Evolutionary conservation across 2,113 vertebrate genomes (phyloP).

Genomic region (Cynoglossus semilaevis): DNA sequence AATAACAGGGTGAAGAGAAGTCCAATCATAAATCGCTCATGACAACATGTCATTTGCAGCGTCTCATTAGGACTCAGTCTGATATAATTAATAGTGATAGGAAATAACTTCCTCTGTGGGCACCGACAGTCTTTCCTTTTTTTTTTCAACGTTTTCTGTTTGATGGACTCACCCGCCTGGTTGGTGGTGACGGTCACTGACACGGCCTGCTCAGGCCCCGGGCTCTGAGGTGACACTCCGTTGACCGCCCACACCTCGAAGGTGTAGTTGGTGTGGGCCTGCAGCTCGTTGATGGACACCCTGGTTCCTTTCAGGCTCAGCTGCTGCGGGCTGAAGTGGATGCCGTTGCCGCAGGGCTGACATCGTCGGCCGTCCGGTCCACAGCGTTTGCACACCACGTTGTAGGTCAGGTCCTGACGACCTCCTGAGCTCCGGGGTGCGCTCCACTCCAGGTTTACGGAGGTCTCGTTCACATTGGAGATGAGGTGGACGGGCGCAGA

Average conservation of each 20-base stretch:
- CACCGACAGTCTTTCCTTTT: neutral
- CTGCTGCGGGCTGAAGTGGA: constrained; percentile 94
- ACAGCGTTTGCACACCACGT: constrained; percentile 91
- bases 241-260: constrained; percentile 97
- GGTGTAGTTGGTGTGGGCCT: constrained; percentile 98
- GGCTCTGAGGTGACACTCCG: constrained; percentile 91
- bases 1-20: neutral
- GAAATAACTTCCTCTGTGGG: neutral
- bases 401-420: constrained; percentile 91
- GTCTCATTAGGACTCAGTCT: neutral
- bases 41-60: neutral
- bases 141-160: neutral
- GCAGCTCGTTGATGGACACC: constrained; percentile 94
- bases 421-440: constrained; percentile 87
- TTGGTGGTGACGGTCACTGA: constrained; percentile 97
- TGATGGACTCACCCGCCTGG: constrained; percentile 87
- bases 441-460: constrained; percentile 96
- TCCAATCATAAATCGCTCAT: neutral
- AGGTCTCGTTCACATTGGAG: constrained; percentile 98
- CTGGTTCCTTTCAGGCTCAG: constrained; percentile 85
- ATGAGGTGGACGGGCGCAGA: constrained; percentile 93
- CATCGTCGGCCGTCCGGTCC: constrained; percentile 82
- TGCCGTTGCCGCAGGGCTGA: constrained; percentile 86
- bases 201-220: constrained; percentile 88
- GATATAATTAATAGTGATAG: neutral